phyloP scores from a whole-genome alignment of 2,888 invertebrate species.

The Pollenia amentaria region DNA sequence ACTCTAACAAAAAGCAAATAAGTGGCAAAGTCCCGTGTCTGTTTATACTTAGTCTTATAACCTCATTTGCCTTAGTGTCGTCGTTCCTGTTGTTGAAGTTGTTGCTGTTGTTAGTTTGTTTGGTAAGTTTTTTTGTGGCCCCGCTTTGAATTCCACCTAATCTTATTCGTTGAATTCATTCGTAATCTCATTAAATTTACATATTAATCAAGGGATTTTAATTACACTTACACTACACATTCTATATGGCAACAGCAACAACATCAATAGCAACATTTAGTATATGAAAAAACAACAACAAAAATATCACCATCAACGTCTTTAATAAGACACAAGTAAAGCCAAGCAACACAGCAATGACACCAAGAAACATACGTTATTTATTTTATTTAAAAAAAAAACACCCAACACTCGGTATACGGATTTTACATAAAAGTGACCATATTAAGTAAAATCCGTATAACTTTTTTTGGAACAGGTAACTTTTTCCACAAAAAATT shows the following conservation, averaged over 20 bases:
- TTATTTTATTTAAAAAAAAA: slow-evolving; percentile 36
- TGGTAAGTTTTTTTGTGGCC: slow-evolving; percentile 78
- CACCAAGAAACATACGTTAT: slow-evolving; percentile 66
- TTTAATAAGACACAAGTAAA: slow-evolving; percentile 58
- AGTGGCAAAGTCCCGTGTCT: slow-evolving; percentile 54
- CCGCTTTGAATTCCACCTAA: slow-evolving; percentile 84
- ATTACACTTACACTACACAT: slow-evolving; percentile 90
- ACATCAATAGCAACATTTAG: slow-evolving; percentile 25
- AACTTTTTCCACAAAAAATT: too few relatives aligned
- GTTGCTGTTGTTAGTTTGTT: slow-evolving; percentile 52
- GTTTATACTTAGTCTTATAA: slow-evolving; percentile 64
- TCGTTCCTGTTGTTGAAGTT: slow-evolving; percentile 13
- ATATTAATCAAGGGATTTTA: slow-evolving; percentile 99
- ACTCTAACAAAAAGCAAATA: slow-evolving; percentile 10
- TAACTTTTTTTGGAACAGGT: too few relatives aligned
- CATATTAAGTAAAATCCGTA: too few relatives aligned
- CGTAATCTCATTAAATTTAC: slow-evolving; percentile 99
- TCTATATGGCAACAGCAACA: slow-evolving; percentile 15
- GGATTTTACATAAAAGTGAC: not conserved
- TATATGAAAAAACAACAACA: slow-evolving; percentile 38
- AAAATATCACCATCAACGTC: slow-evolving; percentile 61
- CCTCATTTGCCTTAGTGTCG: slow-evolving; percentile 67
- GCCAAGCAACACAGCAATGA: slow-evolving; percentile 55
- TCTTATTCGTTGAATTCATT: slow-evolving; percentile 95
- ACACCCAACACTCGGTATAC: slow-evolving; percentile 14